phyloP scores from a whole-genome alignment of 2,797 vertebrate species.

The Tadarida brasiliensis region DNA sequence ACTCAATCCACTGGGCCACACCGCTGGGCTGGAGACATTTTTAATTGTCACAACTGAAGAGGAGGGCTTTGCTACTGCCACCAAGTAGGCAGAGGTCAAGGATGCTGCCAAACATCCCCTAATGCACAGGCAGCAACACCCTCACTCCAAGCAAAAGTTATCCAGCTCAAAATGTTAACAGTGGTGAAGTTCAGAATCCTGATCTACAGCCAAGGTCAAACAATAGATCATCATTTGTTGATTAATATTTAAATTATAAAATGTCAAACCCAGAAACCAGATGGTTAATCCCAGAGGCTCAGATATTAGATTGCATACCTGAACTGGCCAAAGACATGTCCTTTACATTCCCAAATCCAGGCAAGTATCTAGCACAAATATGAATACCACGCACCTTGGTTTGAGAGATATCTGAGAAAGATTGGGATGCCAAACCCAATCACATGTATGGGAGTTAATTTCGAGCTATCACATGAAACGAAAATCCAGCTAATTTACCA shows the following conservation, averaged over 20 bases:
- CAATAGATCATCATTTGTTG: not conserved
- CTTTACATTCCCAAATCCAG: slow-evolving; percentile 7
- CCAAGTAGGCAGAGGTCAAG: not conserved
- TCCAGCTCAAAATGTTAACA: not conserved
- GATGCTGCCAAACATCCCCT: not conserved
- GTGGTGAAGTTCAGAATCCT: not conserved
- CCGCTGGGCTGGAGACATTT: not conserved
- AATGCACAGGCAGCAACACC: not conserved
- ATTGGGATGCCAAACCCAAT: not conserved
- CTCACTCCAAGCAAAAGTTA: not conserved
- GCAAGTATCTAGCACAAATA: slow-evolving; percentile 11
- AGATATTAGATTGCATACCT: not conserved
- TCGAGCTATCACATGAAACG: not conserved
- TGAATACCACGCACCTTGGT: not conserved
- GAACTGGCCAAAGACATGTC: not conserved
- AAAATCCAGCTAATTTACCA: not conserved
- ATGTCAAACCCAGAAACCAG: not conserved
- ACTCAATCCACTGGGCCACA: no score
- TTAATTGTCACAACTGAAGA: not conserved
- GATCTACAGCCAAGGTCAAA: not conserved
- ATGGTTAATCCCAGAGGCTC: not conserved
- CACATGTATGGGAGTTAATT: not conserved
- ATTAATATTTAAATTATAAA: slow-evolving; percentile 42
- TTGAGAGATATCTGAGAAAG: not conserved
- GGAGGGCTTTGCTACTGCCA: not conserved